A percentile compares a stretch with the other conserved stretches of the same genome.
phyloP scores from a whole-genome alignment of 1,140 invertebrate genomes.

The Saccostrea cuccullata region DNA sequence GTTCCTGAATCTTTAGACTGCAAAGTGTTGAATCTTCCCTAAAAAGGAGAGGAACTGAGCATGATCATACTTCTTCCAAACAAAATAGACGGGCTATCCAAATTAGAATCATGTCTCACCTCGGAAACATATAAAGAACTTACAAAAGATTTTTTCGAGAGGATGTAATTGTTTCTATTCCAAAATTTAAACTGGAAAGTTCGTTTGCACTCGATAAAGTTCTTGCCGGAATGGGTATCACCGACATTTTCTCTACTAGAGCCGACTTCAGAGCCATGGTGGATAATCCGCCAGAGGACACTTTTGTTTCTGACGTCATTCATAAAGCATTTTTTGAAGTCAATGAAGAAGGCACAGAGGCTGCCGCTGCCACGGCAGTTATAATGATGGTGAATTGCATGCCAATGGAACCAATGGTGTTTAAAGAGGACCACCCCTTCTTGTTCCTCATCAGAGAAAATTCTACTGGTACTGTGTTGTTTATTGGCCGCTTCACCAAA shows the following conservation, averaged over 20 bases:
- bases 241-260: conserved; percentile 81
- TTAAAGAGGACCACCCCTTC: conserved; percentile 83
- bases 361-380: conserved; percentile 74
- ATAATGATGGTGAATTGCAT: conserved; percentile 6
- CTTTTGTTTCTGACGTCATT: conserved; percentile 63
- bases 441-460: conserved; percentile 87
- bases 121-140: conserved; percentile 76
- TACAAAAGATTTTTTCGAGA: background rate
- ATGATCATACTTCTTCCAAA: conserved; percentile 89
- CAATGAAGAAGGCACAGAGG: conserved; percentile 78
- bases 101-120: conserved; percentile 80
- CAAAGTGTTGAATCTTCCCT: conserved; percentile 86
- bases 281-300: background rate
- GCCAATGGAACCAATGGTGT: background rate
- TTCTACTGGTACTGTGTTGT: conserved; percentile 67
- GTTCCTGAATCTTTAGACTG: conserved; percentile 79
- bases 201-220: conserved; percentile 80
- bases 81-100: conserved; percentile 70
- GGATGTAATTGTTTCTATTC: conserved; percentile 78
- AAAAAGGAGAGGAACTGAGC: conserved; percentile 81
- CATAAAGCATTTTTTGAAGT: conserved; percentile 77
- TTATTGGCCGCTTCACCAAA: conserved; percentile 68
- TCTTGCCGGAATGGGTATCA: conserved; percentile 80
- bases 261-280: conserved; percentile 82
- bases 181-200: conserved; percentile 84